Conservation (phyloP, 2,113 vertebrate species). For the Panthera tigris region DNA sequence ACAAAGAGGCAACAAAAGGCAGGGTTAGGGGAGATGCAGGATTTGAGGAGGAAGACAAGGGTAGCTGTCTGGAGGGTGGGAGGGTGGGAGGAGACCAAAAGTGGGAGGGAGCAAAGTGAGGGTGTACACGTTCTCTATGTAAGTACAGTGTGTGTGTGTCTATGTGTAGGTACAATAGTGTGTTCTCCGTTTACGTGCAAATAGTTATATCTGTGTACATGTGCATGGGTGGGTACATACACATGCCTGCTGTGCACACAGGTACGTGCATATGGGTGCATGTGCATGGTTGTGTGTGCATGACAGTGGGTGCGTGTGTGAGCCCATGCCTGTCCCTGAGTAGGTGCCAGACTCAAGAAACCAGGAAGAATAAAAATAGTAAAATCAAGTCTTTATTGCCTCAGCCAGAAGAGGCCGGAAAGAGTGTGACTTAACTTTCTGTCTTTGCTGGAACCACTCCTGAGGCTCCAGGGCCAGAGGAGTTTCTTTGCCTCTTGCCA, state of each 20-base stretch:
- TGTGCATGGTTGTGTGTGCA: background rate
- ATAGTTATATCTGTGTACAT: background rate
- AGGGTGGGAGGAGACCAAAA: background rate
- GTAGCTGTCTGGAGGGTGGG: background rate
- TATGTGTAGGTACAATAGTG: background rate
- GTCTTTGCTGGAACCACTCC: background rate
- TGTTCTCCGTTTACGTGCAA: background rate
- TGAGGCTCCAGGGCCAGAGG: background rate
- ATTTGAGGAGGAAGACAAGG: background rate
- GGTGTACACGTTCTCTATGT: background rate
- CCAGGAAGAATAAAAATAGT: constrained; percentile 5
- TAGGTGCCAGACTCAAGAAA: constrained; percentile 6
- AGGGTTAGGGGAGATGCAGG: background rate
- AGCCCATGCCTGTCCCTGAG: background rate
- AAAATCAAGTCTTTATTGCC: background rate
- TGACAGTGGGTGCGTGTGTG: background rate
- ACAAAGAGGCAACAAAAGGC: background rate
- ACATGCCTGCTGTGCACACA: background rate
- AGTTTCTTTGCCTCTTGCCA: background rate
- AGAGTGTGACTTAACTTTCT: background rate
- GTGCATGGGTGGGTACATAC: background rate
- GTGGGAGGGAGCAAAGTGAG: background rate
- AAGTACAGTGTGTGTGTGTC: background rate
- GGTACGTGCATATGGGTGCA: no score
- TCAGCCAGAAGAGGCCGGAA: background rate